A percentile compares a stretch with the other conserved stretches of the same genome.
Evolutionary conservation across 2,797 vertebrate genomes (phyloP).

Genomic region (Coendou prehensilis): DNA sequence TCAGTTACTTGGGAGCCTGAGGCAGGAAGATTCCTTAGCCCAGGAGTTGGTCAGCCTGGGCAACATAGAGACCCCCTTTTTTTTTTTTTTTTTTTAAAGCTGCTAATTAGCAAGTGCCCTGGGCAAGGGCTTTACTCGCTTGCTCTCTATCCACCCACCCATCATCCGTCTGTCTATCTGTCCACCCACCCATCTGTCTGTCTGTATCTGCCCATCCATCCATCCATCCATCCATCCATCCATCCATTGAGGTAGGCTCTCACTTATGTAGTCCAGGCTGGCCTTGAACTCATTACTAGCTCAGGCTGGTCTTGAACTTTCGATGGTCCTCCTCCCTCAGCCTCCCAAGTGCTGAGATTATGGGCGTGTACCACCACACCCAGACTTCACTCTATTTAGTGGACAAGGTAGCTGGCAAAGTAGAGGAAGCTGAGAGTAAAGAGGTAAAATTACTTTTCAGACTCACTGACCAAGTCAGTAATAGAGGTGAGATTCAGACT

Average conservation of each 20-base stretch:
- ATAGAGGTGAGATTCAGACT: slow-evolving; percentile 6
- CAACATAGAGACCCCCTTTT: background rate
- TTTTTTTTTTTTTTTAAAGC: background rate
- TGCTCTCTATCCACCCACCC: too few relatives aligned
- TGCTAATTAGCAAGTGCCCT: background rate
- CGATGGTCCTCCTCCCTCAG: background rate
- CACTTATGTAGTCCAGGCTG: background rate
- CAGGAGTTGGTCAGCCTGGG: background rate
- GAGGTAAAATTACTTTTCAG: background rate
- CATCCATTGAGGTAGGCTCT: background rate
- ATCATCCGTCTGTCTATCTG: too few relatives aligned
- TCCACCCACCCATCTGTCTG: background rate
- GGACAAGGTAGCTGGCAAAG: background rate
- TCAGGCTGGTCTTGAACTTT: background rate
- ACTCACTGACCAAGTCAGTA: background rate
- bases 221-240: background rate
- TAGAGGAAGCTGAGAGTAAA: background rate
- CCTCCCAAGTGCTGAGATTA: background rate
- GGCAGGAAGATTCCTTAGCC: background rate
- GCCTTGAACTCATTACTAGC: background rate
- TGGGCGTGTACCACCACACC: background rate
- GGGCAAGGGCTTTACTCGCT: background rate
- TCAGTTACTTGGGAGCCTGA: background rate
- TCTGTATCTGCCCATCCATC: background rate
- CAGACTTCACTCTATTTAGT: background rate